phyloP scores from a whole-genome alignment of 2,113 vertebrate genomes.

The Jaculus jaculus region DNA sequence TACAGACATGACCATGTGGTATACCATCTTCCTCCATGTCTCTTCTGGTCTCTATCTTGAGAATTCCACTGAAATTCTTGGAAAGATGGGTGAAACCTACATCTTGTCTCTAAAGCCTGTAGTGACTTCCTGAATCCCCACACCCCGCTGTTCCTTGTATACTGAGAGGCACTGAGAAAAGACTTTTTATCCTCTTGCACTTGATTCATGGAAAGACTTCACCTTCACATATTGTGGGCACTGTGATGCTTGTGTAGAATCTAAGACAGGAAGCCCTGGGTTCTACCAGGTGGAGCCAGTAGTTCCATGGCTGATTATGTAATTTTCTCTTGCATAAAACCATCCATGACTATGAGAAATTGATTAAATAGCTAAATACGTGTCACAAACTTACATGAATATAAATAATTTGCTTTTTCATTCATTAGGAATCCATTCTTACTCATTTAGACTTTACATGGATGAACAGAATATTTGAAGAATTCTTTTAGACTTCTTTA shows the following conservation, averaged over 20 bases:
- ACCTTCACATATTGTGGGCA: neutral
- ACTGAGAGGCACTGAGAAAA: neutral
- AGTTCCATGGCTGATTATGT: neutral
- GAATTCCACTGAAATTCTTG: neutral
- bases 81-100: neutral
- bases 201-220: neutral
- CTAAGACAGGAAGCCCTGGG: neutral
- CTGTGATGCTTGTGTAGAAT: neutral
- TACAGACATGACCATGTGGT: neutral
- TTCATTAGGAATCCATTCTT: neutral
- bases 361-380: neutral
- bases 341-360: neutral
- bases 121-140: neutral
- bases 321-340: neutral
- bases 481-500: neutral
- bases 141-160: neutral
- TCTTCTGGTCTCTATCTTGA: neutral
- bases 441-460: neutral
- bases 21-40: neutral
- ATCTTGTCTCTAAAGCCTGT: neutral
- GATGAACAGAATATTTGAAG: constrained; percentile 4
- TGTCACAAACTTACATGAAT: neutral
- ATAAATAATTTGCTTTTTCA: neutral
- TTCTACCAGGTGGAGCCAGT: neutral
- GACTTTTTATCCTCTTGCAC: neutral